Conservation (phyloP, 1,140 invertebrate species). For the Scaptomyza hsui region DNA sequence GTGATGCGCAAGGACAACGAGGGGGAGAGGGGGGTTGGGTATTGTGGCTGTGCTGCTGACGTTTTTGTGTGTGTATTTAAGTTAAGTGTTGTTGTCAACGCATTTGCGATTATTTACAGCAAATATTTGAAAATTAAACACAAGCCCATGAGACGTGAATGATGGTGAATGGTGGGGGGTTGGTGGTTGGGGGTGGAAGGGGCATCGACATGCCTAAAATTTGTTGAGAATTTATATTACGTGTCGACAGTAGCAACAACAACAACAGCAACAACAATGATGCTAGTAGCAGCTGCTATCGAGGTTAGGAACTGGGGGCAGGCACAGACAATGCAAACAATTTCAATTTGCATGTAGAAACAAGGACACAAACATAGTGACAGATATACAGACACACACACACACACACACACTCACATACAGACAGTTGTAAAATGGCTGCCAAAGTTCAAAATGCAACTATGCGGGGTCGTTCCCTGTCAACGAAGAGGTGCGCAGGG, state of each 20-base stretch:
- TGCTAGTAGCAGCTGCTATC: slow-evolving; percentile 43
- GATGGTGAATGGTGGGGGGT: background rate
- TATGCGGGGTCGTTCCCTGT: slow-evolving; percentile 46
- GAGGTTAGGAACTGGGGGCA: slow-evolving; percentile 62
- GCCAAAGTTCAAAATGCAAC: slow-evolving; percentile 54
- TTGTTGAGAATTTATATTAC: slow-evolving; percentile 78
- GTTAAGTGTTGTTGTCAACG: slow-evolving; percentile 62
- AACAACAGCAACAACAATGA: slow-evolving; percentile 18
- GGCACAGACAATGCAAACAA: slow-evolving; percentile 76
- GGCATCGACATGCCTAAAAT: slow-evolving; percentile 59
- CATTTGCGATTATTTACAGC: slow-evolving; percentile 71
- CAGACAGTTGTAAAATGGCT: slow-evolving; percentile 25
- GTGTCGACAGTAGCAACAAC: slow-evolving; percentile 61
- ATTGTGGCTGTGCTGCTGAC: slow-evolving; percentile 43
- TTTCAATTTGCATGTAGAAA: slow-evolving; percentile 77
- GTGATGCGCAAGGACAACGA: background rate
- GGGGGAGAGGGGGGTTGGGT: background rate
- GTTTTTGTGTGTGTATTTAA: slow-evolving; percentile 51
- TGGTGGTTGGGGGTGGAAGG: background rate
- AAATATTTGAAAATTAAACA: slow-evolving; percentile 79
- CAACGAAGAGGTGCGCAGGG: slow-evolving; percentile 3
- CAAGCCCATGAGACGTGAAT: slow-evolving; percentile 20
- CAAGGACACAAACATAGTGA: slow-evolving; percentile 56
- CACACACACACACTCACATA: background rate
- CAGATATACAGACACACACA: slow-evolving; percentile 7